phyloP scores from a whole-genome alignment of 2,113 vertebrate genomes.

The Callopanchax toddi region DNA sequence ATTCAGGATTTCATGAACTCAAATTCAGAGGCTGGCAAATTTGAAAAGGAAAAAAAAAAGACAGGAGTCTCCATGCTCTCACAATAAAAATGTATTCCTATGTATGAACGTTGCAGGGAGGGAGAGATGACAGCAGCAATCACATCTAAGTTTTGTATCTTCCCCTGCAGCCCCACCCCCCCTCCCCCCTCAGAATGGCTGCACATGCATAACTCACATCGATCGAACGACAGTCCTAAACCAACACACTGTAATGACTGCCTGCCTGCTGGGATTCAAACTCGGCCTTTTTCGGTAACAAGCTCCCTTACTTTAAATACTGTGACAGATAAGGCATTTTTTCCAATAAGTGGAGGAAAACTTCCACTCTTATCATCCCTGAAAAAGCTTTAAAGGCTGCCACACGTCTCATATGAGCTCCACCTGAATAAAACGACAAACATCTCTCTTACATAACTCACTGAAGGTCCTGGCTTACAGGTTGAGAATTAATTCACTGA shows the following conservation, averaged over 20 bases:
- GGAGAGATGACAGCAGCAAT: too few relatives aligned
- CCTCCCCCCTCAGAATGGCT: too few relatives aligned
- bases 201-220: neutral
- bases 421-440: slow-evolving; percentile 1
- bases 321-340: neutral
- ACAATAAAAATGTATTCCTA: too few relatives aligned
- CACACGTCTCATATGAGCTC: neutral
- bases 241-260: neutral
- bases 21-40: too few relatives aligned
- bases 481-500: neutral
- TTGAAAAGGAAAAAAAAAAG: too few relatives aligned
- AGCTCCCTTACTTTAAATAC: neutral
- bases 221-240: neutral
- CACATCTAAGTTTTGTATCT: too few relatives aligned
- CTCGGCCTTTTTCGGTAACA: neutral
- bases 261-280: neutral
- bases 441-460: neutral
- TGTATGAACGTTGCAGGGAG: too few relatives aligned
- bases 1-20: too few relatives aligned
- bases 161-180: too few relatives aligned
- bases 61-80: too few relatives aligned
- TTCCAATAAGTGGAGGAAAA: neutral
- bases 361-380: neutral
- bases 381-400: neutral
- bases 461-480: neutral